These are phyloP conservation scores for Pithys albifrons DNA, from an alignment of 2,113 vertebrate species.

Conservation along the genomic window DNA sequence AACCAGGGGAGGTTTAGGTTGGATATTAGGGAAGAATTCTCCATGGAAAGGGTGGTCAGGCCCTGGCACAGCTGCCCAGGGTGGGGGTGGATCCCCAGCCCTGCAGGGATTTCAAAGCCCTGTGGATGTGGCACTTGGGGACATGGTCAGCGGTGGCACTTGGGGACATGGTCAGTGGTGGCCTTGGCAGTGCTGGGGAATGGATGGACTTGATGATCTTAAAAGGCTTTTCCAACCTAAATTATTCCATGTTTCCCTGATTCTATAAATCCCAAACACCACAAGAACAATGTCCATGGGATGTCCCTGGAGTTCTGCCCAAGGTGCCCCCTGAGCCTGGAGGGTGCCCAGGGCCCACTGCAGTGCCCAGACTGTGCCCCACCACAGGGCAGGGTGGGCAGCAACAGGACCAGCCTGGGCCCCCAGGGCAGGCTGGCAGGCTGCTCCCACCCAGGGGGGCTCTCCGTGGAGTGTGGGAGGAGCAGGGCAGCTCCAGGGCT, in stretches of 20 bases:
- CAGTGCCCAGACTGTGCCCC: background rate
- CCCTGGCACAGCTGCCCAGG: background rate
- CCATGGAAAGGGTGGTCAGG: background rate
- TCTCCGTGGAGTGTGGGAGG: fast-evolving
- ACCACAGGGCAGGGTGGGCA: fast-evolving
- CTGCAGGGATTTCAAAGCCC: background rate
- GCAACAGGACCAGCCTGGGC: fast-evolving
- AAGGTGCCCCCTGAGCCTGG: no score
- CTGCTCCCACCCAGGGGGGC: fast-evolving
- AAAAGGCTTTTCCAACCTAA: background rate
- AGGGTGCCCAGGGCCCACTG: background rate
- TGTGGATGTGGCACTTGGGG: background rate
- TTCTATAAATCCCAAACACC: background rate
- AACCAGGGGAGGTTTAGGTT: background rate
- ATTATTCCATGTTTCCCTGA: background rate
- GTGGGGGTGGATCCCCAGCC: fast-evolving
- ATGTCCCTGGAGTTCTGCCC: background rate
- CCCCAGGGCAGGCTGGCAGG: fast-evolving
- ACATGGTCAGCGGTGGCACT: background rate
- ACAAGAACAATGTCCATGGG: fast-evolving
- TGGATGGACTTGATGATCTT: fast-evolving
- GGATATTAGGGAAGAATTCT: background rate
- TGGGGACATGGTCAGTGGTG: background rate
- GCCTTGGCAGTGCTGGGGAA: background rate
- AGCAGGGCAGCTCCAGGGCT: background rate